Base-by-base conservation (phyloP, 2,113 vertebrate genomes). In the Perca schrenkii region DNA sequence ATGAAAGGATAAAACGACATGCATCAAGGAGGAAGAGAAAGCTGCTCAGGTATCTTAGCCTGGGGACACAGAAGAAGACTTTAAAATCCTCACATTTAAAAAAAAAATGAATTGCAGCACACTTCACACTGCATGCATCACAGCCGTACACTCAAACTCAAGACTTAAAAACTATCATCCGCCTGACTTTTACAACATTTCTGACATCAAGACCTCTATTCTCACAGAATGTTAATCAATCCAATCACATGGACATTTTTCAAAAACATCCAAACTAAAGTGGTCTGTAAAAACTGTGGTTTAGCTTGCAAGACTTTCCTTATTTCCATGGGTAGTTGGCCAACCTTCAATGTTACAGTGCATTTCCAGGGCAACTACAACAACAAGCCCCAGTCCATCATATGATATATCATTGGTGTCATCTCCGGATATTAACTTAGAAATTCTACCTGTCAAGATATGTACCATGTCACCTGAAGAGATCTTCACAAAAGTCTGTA, bases 11-110 rank as follows among this genome's bases (percentile, higher is more conserved):
- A 36, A 80, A 80, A 66, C 31, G 31, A 58, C 47, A 40, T 69
- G 65, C 67, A n/a, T 52, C 28, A 10, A 72, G 36, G 68, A 83
- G 66, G 50, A 76, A 71, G 73, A 80, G 68, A 52, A 67, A 74
- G 78, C 53, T 22, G 25, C 75, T 86, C 70, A 88, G 88, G 80
- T 86, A 57, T 71, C 81, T 69, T 34, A 69, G 75, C 84, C 89
- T 3, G 57, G 74, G 79, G 84, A 82, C 84, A 75, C 54, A 19
- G 17, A 15, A 54, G 70, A 40, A 72, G 74, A 80, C 69, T 85
- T 80, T 61, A 56, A 74, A 80, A 80, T 25, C 8, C 63, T 75
- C 64, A 56, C 47, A 63, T 63, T 43, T 43, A 17, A 50, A 46
- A 71, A 70, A 73, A 70, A 84, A 80, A 73, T 5, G 70, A 66